These are phyloP conservation scores for Ennomos erosarius DNA, from an alignment of 2,888 invertebrate species.

Conservation along the genomic window DNA sequence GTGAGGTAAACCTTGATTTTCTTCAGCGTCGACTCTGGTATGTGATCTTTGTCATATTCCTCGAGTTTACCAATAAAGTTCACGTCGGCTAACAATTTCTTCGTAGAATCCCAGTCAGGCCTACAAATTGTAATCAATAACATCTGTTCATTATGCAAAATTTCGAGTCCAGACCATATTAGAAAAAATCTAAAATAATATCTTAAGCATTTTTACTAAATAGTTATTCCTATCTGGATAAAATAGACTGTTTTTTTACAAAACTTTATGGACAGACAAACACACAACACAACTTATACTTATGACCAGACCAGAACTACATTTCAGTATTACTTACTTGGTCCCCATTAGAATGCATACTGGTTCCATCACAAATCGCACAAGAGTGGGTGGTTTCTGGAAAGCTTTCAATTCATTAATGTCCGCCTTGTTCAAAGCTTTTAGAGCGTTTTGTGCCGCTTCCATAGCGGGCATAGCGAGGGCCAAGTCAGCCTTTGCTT, in stretches of 20 bases:
- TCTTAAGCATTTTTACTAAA: too few relatives aligned
- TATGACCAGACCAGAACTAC: too few relatives aligned
- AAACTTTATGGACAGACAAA: too few relatives aligned
- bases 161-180: too few relatives aligned
- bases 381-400: constrained; percentile 94
- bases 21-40: constrained; percentile 89
- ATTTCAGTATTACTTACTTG: constrained; percentile 86
- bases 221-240: too few relatives aligned
- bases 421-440: constrained; percentile 94
- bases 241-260: too few relatives aligned
- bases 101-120: constrained; percentile 94
- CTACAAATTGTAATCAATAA: constrained; percentile 68
- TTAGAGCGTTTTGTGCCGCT: constrained; percentile 93
- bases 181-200: too few relatives aligned
- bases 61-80: constrained; percentile 93
- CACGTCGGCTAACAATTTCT: constrained; percentile 91
- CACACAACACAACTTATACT: too few relatives aligned
- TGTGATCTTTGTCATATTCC: constrained; percentile 95
- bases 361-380: constrained; percentile 96
- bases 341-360: constrained; percentile 93
- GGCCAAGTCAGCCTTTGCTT: constrained; percentile 94
- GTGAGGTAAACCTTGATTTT: constrained; percentile 93
- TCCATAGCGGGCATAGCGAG: constrained; percentile 94
- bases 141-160: too few relatives aligned
- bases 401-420: constrained; percentile 96